A percentile compares a stretch with the other conserved stretches of the same genome.
phyloP scores from a whole-genome alignment of 2,113 vertebrate species.

The Aptenodytes forsteri region DNA sequence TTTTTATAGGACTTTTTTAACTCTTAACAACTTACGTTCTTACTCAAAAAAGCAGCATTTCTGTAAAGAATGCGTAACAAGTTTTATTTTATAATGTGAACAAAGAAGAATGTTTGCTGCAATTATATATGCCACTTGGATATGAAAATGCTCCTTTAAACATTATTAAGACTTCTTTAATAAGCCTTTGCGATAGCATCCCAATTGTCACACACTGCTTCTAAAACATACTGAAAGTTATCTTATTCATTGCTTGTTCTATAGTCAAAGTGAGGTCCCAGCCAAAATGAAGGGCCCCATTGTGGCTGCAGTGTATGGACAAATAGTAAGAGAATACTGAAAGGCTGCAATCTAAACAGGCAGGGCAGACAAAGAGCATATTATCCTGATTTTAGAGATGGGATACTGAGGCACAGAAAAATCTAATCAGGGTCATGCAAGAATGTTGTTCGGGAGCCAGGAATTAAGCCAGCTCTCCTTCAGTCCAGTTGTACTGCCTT shows the following conservation, averaged over 20 bases:
- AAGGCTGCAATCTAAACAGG: constrained; percentile 51
- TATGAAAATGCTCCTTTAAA: neutral
- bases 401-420: constrained; percentile 60
- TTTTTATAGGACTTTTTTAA: neutral
- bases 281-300: constrained; percentile 45
- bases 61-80: neutral
- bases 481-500: neutral
- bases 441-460: constrained; percentile 34
- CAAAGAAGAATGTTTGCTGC: neutral
- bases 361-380: constrained; percentile 47
- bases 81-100: neutral
- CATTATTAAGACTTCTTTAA: neutral
- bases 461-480: constrained; percentile 5
- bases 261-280: neutral
- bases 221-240: neutral
- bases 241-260: neutral
- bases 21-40: neutral
- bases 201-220: neutral
- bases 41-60: neutral
- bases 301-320: constrained; percentile 20
- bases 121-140: neutral
- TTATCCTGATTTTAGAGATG: constrained; percentile 61
- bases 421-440: constrained; percentile 38
- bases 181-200: neutral
- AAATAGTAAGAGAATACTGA: constrained; percentile 42